Base-by-base conservation (phyloP, 2,797 vertebrate genomes). In the Ambastaia sidthimunki region DNA sequence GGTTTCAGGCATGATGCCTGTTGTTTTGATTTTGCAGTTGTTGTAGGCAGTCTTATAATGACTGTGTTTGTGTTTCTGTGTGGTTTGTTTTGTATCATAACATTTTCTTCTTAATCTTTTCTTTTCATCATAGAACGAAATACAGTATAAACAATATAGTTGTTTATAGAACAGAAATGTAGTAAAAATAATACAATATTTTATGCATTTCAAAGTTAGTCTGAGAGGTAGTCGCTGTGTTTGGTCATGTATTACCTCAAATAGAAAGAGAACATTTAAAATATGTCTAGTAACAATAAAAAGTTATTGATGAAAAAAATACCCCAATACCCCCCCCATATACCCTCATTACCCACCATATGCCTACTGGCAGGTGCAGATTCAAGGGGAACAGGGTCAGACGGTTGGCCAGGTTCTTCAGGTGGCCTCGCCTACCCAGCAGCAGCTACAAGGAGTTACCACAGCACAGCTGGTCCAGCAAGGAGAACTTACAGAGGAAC, bases 401-500 rank as follows among this genome's bases (percentile, higher is more conserved):
- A 94, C 96, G 48, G 91, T 96, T 66, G 94, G 96, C 83, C 98
- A 97, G 88, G 94, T 96, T 80, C 92, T 99, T 73, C 97, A 98
- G 87, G 95, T 95, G 84, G 93, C 95, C n/a, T 96, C 95, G 74
- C 95, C 96, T 0, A 96, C 95, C 0, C 98, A 95, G 57, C 93
- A 95, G 67, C 94, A 95, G 47, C 92, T 99, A 72, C 97, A 98
- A 84, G 97, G 95, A 18, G 93, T 98, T 85, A 87, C 92, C 10
- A 87, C 87, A 79, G 86, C 91, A 37, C 97, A 98, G 84, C 94
- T 98, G 81, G 93, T 99, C 84, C 97, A 98, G 81, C 97, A 97
- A 0, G 95, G 96, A 0, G 97, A 98, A 83, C 96, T 99, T 41
- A 97, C 96, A 54, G 98, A 99, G 83, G 97, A 99, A 54, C 98